Base-by-base conservation (phyloP, 2,797 vertebrate species). In the Prunella strophiata region DNA sequence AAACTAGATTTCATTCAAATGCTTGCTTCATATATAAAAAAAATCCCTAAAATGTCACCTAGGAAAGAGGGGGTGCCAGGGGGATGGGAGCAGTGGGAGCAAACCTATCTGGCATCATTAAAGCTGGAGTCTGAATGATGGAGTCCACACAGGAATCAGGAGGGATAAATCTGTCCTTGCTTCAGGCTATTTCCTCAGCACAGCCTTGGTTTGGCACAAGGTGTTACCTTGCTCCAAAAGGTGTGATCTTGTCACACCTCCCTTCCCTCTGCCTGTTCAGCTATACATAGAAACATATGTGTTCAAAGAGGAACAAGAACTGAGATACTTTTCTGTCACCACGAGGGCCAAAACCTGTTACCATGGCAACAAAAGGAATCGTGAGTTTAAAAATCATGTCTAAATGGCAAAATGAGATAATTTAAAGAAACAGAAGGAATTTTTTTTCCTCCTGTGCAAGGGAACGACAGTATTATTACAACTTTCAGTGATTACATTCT, bases 341-440 rank as follows among this genome's bases (percentile, higher is more conserved):
- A 81, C 50, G 95, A 98, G 97, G 98, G 91, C 97, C 97, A 97
- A 97, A 96, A 97, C 63, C 89, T 16, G 97, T 98, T 97, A 92
- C 98, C 96, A 97, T 98, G 80, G 97, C 92, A 98, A 98, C 98
- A 72, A 94, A 95, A 91, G 95, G 94, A 94, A 93, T 91, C 68
- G 89, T 93, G 96, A 97, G 95, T 97, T 98, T 97, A 95, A 98
- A 97, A 97, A 97, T 97, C 96, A 93, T 93, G 96, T 96, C 94
- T 95, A 97, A 97, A 97, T 97, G 96, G 97, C 94, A 98, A 97
- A 97, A 97, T 78, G 74, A 97, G 96, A 96, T 95, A 97, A 96
- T 97, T 97, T 94, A 97, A 97, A 97, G 96, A 97, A 97, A 96
- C 85, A 92, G 86, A 94, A 36, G 29, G 74, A n/a, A 2, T 61